Base-by-base conservation (phyloP, 1,140 invertebrate genomes). In the Paraescarpia echinospica region DNA sequence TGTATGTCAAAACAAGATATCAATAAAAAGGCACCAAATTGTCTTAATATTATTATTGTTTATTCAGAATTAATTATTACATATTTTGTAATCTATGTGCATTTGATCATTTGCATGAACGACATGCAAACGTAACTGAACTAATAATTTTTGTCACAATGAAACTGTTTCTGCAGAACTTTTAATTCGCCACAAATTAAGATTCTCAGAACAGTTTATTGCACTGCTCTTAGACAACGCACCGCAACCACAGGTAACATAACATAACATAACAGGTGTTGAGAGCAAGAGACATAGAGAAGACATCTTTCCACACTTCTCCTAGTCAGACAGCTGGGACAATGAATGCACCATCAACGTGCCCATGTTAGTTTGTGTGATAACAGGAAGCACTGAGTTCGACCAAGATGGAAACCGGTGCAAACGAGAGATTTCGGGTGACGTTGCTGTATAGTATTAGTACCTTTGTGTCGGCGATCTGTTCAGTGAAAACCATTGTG, bases 401-500 rank as follows among this genome's bases (percentile, higher is more conserved):
- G 59, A 18, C 0, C 59, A 27, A 12, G 59, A 77, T 2, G 22
- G 18, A 1, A 77, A 77, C 59, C 59, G 22, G 59, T 77, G 59
- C 59, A 77, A 77, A 77, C 59, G 22, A 27, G 59, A 22, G 59
- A 77, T 27, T 18, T 51, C 48, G 59, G 22, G 27, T 77, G 18
- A 31, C 14, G 22, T 27, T 31, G 59, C 22, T 27, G 9, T 77
- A 41, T 6, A 77, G 59, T 12, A 77, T 77, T 77, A 77, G 59
- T 77, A 77, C 59, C 59, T 77, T 12, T 77, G 92, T 22, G 59
- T 18, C 22, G 59, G 2, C 59, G 59, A 22, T 77, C 59, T 27
- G 59, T 93, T 98, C 98, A 98, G 97, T 98, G 98, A 97, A 98
- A 98, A 97, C 98, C 98, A 97, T 98, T 98, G 97, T 98, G 98